Evolutionary conservation across 1,140 invertebrate genomes (phyloP), one percentile per base, ranked within the genome.

Genomic region (Bemisia tabaci): DNA sequence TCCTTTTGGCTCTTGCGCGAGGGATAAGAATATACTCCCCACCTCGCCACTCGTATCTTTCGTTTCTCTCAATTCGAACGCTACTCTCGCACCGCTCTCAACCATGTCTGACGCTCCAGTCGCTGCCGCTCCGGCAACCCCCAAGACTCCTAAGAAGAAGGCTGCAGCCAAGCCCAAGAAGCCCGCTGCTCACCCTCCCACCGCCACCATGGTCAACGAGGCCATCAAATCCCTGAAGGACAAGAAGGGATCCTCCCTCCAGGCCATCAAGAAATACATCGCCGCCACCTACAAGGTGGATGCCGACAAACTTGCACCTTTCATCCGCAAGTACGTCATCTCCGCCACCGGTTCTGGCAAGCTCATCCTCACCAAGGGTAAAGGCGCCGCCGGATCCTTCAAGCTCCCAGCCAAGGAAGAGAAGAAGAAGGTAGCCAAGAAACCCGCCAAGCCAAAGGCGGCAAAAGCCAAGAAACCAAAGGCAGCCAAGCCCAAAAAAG

Each of bases 241-340:
- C n/a, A n/a, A n/a, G n/a, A n/a, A n/a, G n/a, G n/a, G n/a, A n/a
- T n/a, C n/a, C n/a, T n/a, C n/a, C n/a, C n/a, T n/a, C n/a, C n/a
- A n/a, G n/a, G n/a, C n/a, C n/a, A n/a, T n/a, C 71, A 81, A 82
- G 68, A 84, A 83, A 70, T 83, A 82, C 73, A 80, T 83, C 58
- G 70, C 73, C 0, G 69, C 75, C 1, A 78, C 72, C 9, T 81
- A 80, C 73, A 79, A 79, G 64, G 72, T 82, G 1, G 81, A 81
- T 65, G 73, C 74, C n/a, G 76, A 79, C 1, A 80, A 78, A 68
- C 66, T 72, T 23, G 70, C 74, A 0, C 74, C 75, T 0, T 79
- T 77, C 68, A 79, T 79, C 64, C 75, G 75, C 33, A 78, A 77
- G 77, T n/a, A n/a, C n/a, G n/a, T n/a, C n/a, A n/a, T n/a, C n/a